phyloP scores from a whole-genome alignment of 1,140 invertebrate species.

The Anastatus disparis region DNA sequence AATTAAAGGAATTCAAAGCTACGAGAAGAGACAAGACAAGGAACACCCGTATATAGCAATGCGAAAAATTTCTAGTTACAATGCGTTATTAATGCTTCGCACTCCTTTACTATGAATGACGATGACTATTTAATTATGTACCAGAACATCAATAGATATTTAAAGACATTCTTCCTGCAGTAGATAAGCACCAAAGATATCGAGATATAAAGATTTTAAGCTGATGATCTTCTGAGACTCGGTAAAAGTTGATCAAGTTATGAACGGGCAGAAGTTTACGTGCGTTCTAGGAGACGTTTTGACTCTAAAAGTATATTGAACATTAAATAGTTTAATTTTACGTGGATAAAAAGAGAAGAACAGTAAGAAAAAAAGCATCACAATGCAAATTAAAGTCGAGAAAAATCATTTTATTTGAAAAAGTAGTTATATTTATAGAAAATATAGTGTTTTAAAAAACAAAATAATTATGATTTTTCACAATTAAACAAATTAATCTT shows the following conservation, averaged over 20 bases:
- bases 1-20: neutral
- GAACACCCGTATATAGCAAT: constrained; percentile 16
- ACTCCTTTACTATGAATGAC: constrained; percentile 20
- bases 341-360: too few relatives aligned
- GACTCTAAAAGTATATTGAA: neutral
- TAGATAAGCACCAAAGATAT: constrained; percentile 43
- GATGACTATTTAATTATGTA: constrained; percentile 41
- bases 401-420: too few relatives aligned
- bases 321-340: too few relatives aligned
- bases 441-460: too few relatives aligned
- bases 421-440: too few relatives aligned
- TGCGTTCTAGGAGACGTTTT: neutral
- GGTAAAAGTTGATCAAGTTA: constrained; percentile 51
- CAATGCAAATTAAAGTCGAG: too few relatives aligned
- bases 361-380: too few relatives aligned
- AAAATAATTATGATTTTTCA: too few relatives aligned
- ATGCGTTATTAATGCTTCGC: neutral
- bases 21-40: neutral
- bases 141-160: constrained; percentile 50
- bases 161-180: constrained; percentile 34
- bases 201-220: constrained; percentile 47
- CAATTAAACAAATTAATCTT: too few relatives aligned
- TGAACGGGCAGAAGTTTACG: constrained; percentile 49
- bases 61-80: neutral
- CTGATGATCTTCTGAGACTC: constrained; percentile 39